Percentiles rank a stretch among this genome's conserved stretches.
phyloP scores from a whole-genome alignment of 2,888 invertebrate genomes.

The Catocala fraxini region DNA sequence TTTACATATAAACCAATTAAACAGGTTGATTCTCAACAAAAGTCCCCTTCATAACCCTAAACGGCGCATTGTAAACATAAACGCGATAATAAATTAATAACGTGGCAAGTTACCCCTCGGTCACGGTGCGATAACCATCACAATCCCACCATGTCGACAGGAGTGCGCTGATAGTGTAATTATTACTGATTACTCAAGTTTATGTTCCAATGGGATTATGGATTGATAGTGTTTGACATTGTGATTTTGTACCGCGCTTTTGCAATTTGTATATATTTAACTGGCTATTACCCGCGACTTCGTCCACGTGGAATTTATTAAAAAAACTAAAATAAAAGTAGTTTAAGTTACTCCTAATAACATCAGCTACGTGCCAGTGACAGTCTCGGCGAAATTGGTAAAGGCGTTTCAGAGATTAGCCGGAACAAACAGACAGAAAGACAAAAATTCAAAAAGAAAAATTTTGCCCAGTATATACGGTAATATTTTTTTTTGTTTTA shows the following conservation, averaged over 20 bases:
- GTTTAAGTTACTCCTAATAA: no score
- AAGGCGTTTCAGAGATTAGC: no score
- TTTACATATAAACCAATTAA: constrained; percentile 12
- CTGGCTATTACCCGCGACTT: no score
- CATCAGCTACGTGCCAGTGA: no score
- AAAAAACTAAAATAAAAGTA: no score
- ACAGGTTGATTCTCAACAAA: constrained; percentile 10
- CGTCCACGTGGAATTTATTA: no score
- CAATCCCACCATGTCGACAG: constrained; percentile 46
- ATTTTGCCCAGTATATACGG: no score
- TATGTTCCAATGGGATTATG: constrained; percentile 8
- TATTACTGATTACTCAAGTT: constrained; percentile 28
- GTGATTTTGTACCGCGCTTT: background rate
- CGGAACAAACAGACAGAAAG: no score
- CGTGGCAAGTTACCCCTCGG: constrained; percentile 38
- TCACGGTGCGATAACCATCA: constrained; percentile 56
- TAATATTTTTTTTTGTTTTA: no score
- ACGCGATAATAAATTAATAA: constrained; percentile 62
- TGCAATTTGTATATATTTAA: no score
- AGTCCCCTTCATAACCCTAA: constrained; percentile 34
- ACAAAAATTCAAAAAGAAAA: no score
- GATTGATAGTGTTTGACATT: background rate
- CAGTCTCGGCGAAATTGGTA: no score
- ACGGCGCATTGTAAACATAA: constrained; percentile 54
- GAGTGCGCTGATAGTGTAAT: constrained; percentile 46